phyloP scores from a whole-genome alignment of 2,888 invertebrate genomes.

The Apotomis betuletana region DNA sequence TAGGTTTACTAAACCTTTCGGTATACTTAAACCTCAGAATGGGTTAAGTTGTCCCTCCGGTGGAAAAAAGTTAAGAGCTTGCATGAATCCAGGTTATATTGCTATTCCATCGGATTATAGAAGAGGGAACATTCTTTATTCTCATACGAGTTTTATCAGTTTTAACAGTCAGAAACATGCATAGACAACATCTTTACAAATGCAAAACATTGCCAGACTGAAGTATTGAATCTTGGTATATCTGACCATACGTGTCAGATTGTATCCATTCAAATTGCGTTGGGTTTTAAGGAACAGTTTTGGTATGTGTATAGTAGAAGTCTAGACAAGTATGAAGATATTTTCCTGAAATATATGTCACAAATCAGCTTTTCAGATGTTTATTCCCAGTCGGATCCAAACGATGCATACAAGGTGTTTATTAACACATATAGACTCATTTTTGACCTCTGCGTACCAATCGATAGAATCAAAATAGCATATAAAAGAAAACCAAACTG shows the following conservation, averaged over 20 bases:
- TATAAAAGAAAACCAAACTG: conserved; percentile 3
- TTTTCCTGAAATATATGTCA: conserved; percentile 3
- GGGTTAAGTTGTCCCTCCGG: too few relatives aligned
- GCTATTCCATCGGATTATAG: too few relatives aligned
- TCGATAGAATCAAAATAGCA: neutral
- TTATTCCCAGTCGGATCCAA: neutral
- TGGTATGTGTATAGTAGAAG: conserved; percentile 5
- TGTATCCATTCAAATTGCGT: neutral
- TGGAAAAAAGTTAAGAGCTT: too few relatives aligned
- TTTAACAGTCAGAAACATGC: too few relatives aligned
- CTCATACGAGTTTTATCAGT: too few relatives aligned
- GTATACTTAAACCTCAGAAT: too few relatives aligned
- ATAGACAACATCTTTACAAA: too few relatives aligned
- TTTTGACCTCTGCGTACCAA: neutral
- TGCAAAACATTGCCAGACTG: too few relatives aligned
- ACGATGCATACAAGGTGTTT: neutral
- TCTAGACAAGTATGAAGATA: neutral
- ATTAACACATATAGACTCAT: neutral
- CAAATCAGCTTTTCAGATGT: neutral
- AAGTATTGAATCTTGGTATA: too few relatives aligned
- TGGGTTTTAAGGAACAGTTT: neutral
- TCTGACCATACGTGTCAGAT: conserved; percentile 11
- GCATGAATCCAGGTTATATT: too few relatives aligned
- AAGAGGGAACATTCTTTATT: too few relatives aligned
- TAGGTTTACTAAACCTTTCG: too few relatives aligned